Evolutionary conservation across 2,113 vertebrate genomes (phyloP).

Genomic region (Petrocephalus zakoni): DNA sequence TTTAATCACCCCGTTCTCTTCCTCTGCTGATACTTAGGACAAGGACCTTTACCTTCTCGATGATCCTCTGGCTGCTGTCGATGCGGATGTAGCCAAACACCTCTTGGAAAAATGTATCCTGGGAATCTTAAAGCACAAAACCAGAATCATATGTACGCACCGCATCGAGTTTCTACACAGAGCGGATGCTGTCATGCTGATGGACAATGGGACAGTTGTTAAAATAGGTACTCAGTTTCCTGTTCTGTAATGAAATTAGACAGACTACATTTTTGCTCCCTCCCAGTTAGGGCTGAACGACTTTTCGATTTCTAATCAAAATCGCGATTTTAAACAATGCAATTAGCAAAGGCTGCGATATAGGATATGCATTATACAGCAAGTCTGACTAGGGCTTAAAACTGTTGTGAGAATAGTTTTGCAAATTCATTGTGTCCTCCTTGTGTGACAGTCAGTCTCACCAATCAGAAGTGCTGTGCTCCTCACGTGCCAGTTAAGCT

Average conservation of each 20-base stretch:
- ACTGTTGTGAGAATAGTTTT: no score
- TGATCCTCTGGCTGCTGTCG: conserved; percentile 90
- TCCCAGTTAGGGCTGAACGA: neutral
- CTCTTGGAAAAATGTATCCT: conserved; percentile 84
- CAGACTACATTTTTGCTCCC: neutral
- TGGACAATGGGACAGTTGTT: conserved; percentile 77
- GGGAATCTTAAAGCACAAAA: conserved; percentile 73
- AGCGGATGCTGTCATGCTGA: conserved; percentile 74
- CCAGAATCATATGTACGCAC: conserved; percentile 90
- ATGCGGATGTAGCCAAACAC: conserved; percentile 80
- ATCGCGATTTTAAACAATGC: no score
- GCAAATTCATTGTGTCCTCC: no score
- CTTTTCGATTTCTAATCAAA: no score
- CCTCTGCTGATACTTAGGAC: conserved; percentile 58
- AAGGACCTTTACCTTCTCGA: conserved; percentile 92
- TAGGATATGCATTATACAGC: no score
- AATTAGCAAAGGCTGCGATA: no score
- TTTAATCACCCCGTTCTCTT: neutral
- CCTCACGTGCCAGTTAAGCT: no score
- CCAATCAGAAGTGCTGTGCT: no score
- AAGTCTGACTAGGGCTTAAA: no score
- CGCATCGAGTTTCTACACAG: conserved; percentile 77
- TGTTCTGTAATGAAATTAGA: neutral
- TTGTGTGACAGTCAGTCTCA: no score
- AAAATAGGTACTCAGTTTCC: conserved; percentile 64